Evolutionary conservation across 2,888 invertebrate species (phyloP).

Genomic region (Magallana nippona): DNA sequence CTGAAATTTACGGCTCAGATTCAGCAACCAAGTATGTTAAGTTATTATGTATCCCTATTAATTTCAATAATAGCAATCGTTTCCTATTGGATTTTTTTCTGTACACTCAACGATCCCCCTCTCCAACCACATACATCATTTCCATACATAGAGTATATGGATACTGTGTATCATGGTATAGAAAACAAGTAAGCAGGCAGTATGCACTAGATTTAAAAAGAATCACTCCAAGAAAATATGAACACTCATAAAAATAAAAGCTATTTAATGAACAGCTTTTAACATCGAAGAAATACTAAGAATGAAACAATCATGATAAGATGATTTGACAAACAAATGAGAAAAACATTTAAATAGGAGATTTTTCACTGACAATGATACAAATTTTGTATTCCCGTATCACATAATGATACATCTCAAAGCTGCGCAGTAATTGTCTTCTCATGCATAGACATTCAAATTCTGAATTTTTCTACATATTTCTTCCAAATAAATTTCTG

Average conservation of each 20-base stretch:
- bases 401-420: neutral
- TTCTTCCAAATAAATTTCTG: neutral
- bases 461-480: neutral
- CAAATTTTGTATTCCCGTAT: neutral
- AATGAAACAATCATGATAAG: conserved; percentile 20
- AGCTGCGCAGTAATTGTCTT: conserved; percentile 8
- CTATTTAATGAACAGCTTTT: conserved; percentile 25
- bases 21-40: too few species aligned
- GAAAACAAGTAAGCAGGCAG: too few species aligned
- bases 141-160: too few species aligned
- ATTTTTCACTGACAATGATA: neutral
- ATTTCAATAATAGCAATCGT: too few species aligned
- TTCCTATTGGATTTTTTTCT: too few species aligned
- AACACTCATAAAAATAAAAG: neutral
- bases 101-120: too few species aligned
- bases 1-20: too few species aligned
- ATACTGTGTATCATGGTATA: too few species aligned
- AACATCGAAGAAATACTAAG: neutral
- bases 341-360: neutral
- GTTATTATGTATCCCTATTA: too few species aligned
- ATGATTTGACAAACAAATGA: neutral
- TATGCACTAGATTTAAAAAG: neutral
- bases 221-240: too few species aligned
- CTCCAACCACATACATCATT: too few species aligned
- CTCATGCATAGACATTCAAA: conserved; percentile 31